Percentiles rank a stretch among this genome's conserved stretches.
Conservation (phyloP, 2,888 invertebrate species). For the Lithophane leautieri region DNA sequence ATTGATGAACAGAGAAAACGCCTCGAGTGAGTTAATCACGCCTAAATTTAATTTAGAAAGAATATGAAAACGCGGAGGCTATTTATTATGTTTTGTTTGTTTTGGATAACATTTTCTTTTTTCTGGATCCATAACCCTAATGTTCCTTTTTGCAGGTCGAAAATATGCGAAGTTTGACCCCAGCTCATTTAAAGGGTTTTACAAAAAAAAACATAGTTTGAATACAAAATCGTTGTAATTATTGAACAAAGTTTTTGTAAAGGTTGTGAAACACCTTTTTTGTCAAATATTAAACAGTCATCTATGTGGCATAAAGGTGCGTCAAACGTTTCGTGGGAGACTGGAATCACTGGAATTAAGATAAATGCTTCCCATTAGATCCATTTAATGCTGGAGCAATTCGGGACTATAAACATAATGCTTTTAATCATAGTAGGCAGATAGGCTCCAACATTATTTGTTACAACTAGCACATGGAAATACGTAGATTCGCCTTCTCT, state of each 20-base stretch:
- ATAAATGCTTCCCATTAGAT: constrained; percentile 88
- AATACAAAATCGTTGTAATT: constrained; percentile 50
- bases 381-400: constrained; percentile 86
- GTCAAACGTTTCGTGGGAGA: constrained; percentile 87
- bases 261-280: constrained; percentile 67
- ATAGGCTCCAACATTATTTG: constrained; percentile 77
- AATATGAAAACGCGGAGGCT: constrained; percentile 81
- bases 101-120: constrained; percentile 80
- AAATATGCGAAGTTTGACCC: constrained; percentile 65
- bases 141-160: constrained; percentile 62
- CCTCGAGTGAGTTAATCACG: constrained; percentile 88
- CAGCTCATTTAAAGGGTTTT: constrained; percentile 52
- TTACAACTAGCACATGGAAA: constrained; percentile 70
- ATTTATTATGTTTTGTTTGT: constrained; percentile 87
- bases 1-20: constrained; percentile 90
- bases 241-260: constrained; percentile 45
- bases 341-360: constrained; percentile 86
- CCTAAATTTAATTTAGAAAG: constrained; percentile 89
- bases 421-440: constrained; percentile 82
- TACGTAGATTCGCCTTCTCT: constrained; percentile 48
- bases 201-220: constrained; percentile 47
- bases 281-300: constrained; percentile 71
- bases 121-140: constrained; percentile 66
- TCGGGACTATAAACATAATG: constrained; percentile 88
- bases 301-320: constrained; percentile 77